Evolutionary conservation across 2,113 vertebrate genomes (phyloP), one percentile per base, ranked within the genome.

Genomic region (Galeopterus variegatus): DNA sequence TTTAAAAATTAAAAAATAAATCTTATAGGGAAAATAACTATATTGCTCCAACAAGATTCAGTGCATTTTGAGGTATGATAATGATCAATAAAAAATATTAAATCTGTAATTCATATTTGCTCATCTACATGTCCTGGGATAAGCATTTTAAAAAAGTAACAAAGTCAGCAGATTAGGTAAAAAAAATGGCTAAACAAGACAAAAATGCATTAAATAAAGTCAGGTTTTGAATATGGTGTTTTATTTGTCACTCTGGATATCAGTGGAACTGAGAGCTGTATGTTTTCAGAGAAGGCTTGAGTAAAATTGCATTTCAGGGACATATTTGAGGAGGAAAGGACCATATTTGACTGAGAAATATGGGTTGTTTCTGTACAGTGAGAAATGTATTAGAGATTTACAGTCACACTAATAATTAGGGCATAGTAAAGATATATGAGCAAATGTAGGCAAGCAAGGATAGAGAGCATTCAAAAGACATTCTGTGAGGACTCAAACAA

Each of bases 171-270:
- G 69, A 69, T 36, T 52, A 75, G 33, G 48, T 60, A 6, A 10
- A 45, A 89, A 73, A 92, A 96, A 90, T 48, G 31, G 24, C 21
- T 58, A 87, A 91, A 70, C 8, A 94, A 60, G 31, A 41, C 73
- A 80, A 93, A 56, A 67, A 58, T 48, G 17, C 8, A 82, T 80
- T 86, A 79, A 85, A 64, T 69, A 31, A 87, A 56, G 3, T 77
- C 13, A 69, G 14, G 14, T 64, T 70, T 77, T 94, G 31, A 92
- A 88, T 33, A 12, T 72, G 52, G 36, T n/a, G 9, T 79, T 88
- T 67, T 75, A 26, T 81, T 76, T 94, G 13, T 67, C 73, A 94
- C 45, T 26, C 4, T 83, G 41, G 48, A 73, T 54, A 64, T 54
- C 33, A 88, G 1, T 41, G 52, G 80, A 64, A 58, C 15, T 76